Conservation (phyloP, 2,888 invertebrate genomes). For the Seira sanloemensis region DNA sequence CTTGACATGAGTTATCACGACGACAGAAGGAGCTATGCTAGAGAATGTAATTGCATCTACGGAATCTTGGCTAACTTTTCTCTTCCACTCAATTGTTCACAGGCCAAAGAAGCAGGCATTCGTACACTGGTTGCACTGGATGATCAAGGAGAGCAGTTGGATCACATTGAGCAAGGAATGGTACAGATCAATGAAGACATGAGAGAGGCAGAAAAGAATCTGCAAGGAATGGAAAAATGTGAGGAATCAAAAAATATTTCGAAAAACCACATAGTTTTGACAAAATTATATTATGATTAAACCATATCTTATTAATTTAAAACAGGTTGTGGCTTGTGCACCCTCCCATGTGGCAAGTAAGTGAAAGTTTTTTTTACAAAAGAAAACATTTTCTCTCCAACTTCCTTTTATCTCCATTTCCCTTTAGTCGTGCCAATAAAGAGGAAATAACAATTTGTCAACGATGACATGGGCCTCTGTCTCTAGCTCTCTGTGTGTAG, state of each 20-base stretch:
- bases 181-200: constrained; percentile 99
- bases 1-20: no score
- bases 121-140: constrained; percentile 99
- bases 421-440: not conserved
- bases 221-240: constrained; percentile 99
- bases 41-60: not conserved
- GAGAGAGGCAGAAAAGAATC: constrained; percentile 99
- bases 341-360: constrained; percentile 98
- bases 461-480: no score
- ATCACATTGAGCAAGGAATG: constrained; percentile 99
- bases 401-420: not conserved
- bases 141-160: constrained; percentile 99
- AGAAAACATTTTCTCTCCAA: not conserved
- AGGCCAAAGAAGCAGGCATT: constrained; percentile 99
- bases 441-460: not conserved
- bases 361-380: constrained; percentile 75
- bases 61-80: no score
- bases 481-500: no score
- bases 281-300: no score
- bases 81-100: constrained; percentile 75
- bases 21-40: no score
- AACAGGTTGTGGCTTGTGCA: constrained; percentile 98
- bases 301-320: no score
- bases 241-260: no score
- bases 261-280: no score